phyloP scores from a whole-genome alignment of 2,113 vertebrate genomes.

The Clinocottus analis region DNA sequence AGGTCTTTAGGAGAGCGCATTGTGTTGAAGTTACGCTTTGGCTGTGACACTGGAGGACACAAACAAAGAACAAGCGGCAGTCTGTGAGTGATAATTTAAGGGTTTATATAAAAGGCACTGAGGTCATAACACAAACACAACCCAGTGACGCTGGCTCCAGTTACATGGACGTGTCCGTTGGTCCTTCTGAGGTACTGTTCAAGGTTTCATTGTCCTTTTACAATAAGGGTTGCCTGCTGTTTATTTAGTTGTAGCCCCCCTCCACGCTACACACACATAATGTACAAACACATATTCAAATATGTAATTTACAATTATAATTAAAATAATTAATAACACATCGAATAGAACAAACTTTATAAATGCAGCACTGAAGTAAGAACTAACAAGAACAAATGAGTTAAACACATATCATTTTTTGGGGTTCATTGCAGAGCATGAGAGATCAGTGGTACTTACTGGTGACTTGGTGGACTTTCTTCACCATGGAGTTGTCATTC shows the following conservation, averaged over 20 bases:
- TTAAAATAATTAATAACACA: background rate
- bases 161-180: no score
- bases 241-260: background rate
- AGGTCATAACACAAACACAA: background rate
- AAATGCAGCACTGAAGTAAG: background rate
- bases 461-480: slow-evolving; percentile 94
- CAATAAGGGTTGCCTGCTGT: background rate
- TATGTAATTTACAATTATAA: background rate
- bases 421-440: background rate
- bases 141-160: background rate
- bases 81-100: background rate
- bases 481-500: slow-evolving; percentile 83
- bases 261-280: background rate
- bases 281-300: background rate
- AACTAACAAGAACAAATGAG: background rate
- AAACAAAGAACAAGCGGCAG: slow-evolving; percentile 10
- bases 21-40: slow-evolving; percentile 90
- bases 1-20: slow-evolving; percentile 94
- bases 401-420: no score
- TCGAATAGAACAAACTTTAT: background rate
- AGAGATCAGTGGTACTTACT: slow-evolving; percentile 81
- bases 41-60: slow-evolving; percentile 87
- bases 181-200: background rate
- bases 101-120: background rate
- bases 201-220: background rate